phyloP scores from a whole-genome alignment of 2,797 vertebrate species.

The Novumbra hubbsi region DNA sequence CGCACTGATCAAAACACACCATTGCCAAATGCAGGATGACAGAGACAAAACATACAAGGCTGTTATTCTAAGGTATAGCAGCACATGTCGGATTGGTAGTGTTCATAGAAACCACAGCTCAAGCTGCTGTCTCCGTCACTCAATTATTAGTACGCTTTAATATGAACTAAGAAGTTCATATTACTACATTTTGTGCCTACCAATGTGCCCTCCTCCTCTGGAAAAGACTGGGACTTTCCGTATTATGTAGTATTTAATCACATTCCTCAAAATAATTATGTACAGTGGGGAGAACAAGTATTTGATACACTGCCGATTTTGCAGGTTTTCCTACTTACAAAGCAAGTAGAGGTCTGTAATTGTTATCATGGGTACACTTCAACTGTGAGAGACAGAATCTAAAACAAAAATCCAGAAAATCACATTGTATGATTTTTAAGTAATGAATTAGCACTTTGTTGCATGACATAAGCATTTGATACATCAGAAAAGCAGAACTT shows the following conservation, averaged over 20 bases:
- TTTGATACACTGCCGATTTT: too few relatives aligned
- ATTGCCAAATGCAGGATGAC: constrained; percentile 48
- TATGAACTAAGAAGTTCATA: constrained; percentile 41
- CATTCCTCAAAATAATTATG: constrained; percentile 36
- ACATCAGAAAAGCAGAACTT: too few relatives aligned
- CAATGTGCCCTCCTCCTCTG: constrained; percentile 28
- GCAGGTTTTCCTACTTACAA: too few relatives aligned
- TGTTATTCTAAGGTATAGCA: constrained; percentile 42
- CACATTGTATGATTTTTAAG: too few relatives aligned
- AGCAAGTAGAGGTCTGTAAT: too few relatives aligned
- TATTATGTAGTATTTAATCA: constrained; percentile 44
- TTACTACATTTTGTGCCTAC: constrained; percentile 60
- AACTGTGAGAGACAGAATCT: too few relatives aligned
- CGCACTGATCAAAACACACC: constrained; percentile 55
- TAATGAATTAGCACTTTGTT: too few relatives aligned
- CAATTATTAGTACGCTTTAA: constrained; percentile 45
- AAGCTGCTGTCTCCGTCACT: constrained; percentile 6
- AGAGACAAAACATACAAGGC: constrained; percentile 56
- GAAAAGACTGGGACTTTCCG: constrained; percentile 9
- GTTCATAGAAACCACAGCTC: neutral
- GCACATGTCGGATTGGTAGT: constrained; percentile 4
- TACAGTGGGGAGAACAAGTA: too few relatives aligned
- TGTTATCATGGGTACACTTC: too few relatives aligned
- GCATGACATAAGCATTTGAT: too few relatives aligned
- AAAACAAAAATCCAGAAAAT: too few relatives aligned